Percentiles rank a stretch among this genome's conserved stretches.
phyloP scores from a whole-genome alignment of 2,797 vertebrate genomes.

The Crocodylus rhombifer region DNA sequence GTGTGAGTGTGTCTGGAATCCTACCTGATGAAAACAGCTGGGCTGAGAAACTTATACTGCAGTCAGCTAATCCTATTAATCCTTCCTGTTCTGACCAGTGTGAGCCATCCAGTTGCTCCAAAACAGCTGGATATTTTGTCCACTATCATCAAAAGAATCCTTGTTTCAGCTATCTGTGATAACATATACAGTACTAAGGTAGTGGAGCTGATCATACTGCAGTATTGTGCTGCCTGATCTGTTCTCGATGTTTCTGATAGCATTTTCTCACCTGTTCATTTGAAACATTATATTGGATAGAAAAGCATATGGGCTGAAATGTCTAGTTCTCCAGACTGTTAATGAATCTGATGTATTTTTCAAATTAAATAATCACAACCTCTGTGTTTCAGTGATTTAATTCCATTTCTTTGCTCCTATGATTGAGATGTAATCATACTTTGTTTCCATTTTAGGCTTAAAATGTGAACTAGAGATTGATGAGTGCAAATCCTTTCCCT shows the following conservation, averaged over 20 bases:
- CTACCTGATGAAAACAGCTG: not conserved
- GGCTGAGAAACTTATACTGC: not conserved
- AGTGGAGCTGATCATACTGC: not conserved
- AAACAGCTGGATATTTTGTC: not conserved
- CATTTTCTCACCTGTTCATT: not conserved
- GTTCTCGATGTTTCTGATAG: not conserved
- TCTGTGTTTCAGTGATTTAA: not conserved
- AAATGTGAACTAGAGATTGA: constrained; percentile 95
- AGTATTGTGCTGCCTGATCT: not conserved
- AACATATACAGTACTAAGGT: not conserved
- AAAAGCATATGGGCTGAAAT: not conserved
- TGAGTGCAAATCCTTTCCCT: constrained; percentile 92
- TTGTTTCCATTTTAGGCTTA: constrained; percentile 85
- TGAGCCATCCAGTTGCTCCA: not conserved
- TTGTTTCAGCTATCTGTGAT: not conserved
- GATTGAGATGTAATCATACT: not conserved
- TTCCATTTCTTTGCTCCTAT: not conserved
- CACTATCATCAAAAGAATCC: not conserved
- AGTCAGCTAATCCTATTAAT: not conserved
- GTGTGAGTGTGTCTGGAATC: not conserved
- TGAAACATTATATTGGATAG: not conserved
- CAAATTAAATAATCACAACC: not conserved
- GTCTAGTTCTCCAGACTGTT: not conserved
- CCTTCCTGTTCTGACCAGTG: not conserved
- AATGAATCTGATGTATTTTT: not conserved